Percentiles rank a stretch among this genome's conserved stretches.
Evolutionary conservation across 2,888 invertebrate genomes (phyloP).

Genomic region (Cylloceria caligata): DNA sequence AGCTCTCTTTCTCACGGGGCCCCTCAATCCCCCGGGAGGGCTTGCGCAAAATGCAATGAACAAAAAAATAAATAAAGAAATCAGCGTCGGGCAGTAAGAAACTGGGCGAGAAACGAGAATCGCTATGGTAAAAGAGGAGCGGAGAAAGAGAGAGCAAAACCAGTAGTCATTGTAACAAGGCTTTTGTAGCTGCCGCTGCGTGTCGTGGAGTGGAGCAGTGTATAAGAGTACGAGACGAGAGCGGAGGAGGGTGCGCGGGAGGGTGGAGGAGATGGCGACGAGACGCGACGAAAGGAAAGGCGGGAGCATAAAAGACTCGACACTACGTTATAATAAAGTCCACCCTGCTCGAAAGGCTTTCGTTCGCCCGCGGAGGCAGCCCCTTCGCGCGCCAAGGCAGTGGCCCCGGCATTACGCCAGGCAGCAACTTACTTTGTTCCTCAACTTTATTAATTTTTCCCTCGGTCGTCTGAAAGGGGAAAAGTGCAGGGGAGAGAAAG

Average conservation of each 20-base stretch:
- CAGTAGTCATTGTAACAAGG: slow-evolving; percentile 68
- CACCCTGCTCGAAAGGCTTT: slow-evolving; percentile 81
- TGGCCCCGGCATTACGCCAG: slow-evolving; percentile 80
- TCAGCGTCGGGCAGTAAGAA: slow-evolving; percentile 68
- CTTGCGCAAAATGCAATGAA: slow-evolving; percentile 48
- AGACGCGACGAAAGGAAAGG: slow-evolving; percentile 66
- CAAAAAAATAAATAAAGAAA: slow-evolving; percentile 52
- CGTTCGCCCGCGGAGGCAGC: slow-evolving; percentile 66
- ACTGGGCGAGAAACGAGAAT: slow-evolving; percentile 70
- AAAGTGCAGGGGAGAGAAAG: slow-evolving; percentile 51
- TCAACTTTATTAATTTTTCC: slow-evolving; percentile 85
- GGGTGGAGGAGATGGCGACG: slow-evolving; percentile 60
- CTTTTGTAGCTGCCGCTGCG: slow-evolving; percentile 64
- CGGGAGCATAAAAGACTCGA: slow-evolving; percentile 84
- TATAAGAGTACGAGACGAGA: slow-evolving; percentile 67
- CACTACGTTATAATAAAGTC: slow-evolving; percentile 85
- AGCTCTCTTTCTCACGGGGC: slow-evolving; percentile 57
- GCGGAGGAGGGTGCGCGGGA: slow-evolving; percentile 61
- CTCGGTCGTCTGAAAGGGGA: slow-evolving; percentile 81
- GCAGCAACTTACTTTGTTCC: slow-evolving; percentile 84
- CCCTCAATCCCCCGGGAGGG: slow-evolving; percentile 46
- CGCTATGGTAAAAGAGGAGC: slow-evolving; percentile 58
- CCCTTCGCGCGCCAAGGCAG: slow-evolving; percentile 63
- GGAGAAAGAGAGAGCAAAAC: slow-evolving; percentile 53
- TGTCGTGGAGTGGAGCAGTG: slow-evolving; percentile 65